phyloP scores from a whole-genome alignment of 2,888 invertebrate genomes.

The Eudasyphora cyanicolor region DNA sequence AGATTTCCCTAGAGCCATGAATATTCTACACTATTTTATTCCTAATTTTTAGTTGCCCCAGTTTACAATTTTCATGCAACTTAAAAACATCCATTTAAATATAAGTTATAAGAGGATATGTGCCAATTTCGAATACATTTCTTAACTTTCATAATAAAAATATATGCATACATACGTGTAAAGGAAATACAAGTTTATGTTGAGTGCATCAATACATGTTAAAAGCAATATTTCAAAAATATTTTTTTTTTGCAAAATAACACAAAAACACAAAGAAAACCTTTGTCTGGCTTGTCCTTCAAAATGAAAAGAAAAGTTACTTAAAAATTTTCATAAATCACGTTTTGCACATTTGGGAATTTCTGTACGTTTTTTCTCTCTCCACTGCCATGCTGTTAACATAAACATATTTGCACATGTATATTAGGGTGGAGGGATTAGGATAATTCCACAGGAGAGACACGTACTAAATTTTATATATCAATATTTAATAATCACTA shows the following conservation, averaged over 20 bases:
- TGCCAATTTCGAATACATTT: background rate
- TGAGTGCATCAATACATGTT: background rate
- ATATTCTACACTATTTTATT: too few relatives aligned
- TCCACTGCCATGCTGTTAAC: constrained; percentile 2
- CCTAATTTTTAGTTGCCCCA: too few relatives aligned
- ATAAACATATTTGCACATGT: constrained; percentile 22
- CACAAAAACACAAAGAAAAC: background rate
- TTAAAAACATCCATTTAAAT: too few relatives aligned
- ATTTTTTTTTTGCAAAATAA: background rate
- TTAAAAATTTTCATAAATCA: constrained; percentile 49
- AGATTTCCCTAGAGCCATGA: too few relatives aligned
- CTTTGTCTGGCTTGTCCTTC: background rate
- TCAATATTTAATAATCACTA: too few relatives aligned
- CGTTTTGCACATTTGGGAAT: constrained; percentile 33
- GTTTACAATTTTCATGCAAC: too few relatives aligned
- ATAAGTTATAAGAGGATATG: background rate
- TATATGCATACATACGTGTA: too few relatives aligned
- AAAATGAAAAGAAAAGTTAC: background rate
- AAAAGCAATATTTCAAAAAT: background rate
- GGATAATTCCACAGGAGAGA: too few relatives aligned
- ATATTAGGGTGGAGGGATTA: too few relatives aligned
- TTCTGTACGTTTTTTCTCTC: background rate
- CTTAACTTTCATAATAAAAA: background rate
- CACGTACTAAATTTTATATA: too few relatives aligned
- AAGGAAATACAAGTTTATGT: too few relatives aligned